Percentiles rank a stretch among this genome's conserved stretches.
phyloP scores from a whole-genome alignment of 2,113 vertebrate species.

The Hyaena hyaena region DNA sequence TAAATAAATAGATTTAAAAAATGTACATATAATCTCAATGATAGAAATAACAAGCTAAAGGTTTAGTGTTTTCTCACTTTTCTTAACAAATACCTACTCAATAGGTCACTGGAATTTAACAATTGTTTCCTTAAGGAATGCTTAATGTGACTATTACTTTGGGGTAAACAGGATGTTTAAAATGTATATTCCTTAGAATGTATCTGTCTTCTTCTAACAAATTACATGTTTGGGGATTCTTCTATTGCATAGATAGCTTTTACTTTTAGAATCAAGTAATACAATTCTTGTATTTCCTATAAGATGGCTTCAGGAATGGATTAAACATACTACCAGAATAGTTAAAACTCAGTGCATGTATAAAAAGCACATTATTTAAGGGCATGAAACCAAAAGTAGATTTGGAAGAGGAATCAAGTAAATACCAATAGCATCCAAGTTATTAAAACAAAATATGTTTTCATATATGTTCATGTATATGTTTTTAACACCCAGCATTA shows the following conservation, averaged over 20 bases:
- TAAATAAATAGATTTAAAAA: neutral
- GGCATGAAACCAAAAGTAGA: neutral
- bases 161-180: neutral
- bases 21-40: neutral
- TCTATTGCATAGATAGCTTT: neutral
- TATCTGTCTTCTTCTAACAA: conserved; percentile 16
- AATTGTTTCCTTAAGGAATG: neutral
- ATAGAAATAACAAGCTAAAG: neutral
- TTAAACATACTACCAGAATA: neutral
- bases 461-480: too few relatives aligned
- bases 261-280: conserved; percentile 38
- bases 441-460: conserved; percentile 13
- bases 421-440: neutral
- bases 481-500: neutral
- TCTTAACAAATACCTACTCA: neutral
- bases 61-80: neutral
- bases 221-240: neutral
- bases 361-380: neutral
- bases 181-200: neutral
- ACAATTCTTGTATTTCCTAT: neutral
- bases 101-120: neutral
- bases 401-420: conserved; percentile 10
- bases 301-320: neutral
- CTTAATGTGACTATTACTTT: neutral
- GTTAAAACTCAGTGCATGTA: neutral